Percentiles rank a stretch among this genome's conserved stretches.
phyloP scores from a whole-genome alignment of 2,888 invertebrate species.

The Callyntrura guangdongensis region DNA sequence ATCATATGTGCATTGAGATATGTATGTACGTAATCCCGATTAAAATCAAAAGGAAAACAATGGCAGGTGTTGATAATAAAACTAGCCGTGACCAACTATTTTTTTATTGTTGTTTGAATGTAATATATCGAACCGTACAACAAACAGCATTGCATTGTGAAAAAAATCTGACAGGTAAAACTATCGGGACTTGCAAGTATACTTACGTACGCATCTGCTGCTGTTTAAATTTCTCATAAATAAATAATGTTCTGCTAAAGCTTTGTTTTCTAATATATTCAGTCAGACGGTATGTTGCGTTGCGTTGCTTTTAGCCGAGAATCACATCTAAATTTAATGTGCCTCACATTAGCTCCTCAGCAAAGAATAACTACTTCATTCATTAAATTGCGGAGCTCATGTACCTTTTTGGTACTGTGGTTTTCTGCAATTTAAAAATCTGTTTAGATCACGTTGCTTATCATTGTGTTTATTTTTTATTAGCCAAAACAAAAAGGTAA shows the following conservation, averaged over 20 bases:
- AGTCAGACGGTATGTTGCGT: no score
- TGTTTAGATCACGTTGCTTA: background rate
- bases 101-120: slow-evolving; percentile 37
- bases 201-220: background rate
- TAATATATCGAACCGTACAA: background rate
- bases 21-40: slow-evolving; percentile 20
- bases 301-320: slow-evolving; percentile 20
- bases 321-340: slow-evolving; percentile 44
- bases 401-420: slow-evolving; percentile 24
- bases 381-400: no score
- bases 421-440: slow-evolving; percentile 8
- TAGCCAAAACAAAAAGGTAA: slow-evolving; percentile 32
- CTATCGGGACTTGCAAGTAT: background rate
- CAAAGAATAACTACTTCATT: no score
- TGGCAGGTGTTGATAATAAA: slow-evolving; percentile 66
- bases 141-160: background rate
- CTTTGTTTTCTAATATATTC: slow-evolving; percentile 18
- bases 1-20: background rate
- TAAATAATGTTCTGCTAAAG: slow-evolving; percentile 11
- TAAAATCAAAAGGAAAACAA: slow-evolving; percentile 61
- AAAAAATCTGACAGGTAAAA: background rate
- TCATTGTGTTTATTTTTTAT: background rate
- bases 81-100: slow-evolving; percentile 58
- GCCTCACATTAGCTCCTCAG: background rate
- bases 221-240: slow-evolving; percentile 37